Evolutionary conservation across 1,140 invertebrate genomes (phyloP), one percentile per base, ranked within the genome.

Genomic region (Himalopsyche phryganea): DNA sequence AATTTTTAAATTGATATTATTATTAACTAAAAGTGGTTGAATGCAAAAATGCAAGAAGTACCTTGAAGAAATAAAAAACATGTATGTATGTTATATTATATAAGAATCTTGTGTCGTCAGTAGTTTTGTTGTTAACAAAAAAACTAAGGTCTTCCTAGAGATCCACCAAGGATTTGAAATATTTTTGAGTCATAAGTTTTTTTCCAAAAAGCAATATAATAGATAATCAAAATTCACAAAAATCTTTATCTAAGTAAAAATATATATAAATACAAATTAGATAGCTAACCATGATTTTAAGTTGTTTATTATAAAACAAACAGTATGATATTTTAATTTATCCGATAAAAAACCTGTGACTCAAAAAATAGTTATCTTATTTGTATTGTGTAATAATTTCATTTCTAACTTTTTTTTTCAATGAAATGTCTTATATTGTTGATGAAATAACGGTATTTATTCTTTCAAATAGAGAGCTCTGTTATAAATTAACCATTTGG

Each of bases 121-220:
- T 63, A 63, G 61, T 49, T 19, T 59, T 53, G 33, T 40, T 47
- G 38, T 51, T 38, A 55, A 53, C 33, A 50, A 51, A 63, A 51
- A 58, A 54, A 49, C 28, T 58, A 61, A 57, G 51, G 61, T 59
- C 57, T 59, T 63, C 57, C 61, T 58, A 63, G 48, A 58, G 36
- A 53, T 36, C 40, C 48, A 44, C 35, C 44, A 51, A 58, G 56
- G 50, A 38, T 51, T 33, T 13, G 42, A 45, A 6, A 17, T 15
- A 19, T 28, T 28, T 45, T 45, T 15, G 38, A 40, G n/a, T 40
- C 38, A 40, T 45, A 10, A 17, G 42, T 15, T 45, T 45, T 45
- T 45, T 15, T 15, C n/a, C 14, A 11, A 40, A 40, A 40, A 28
- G 23, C 23, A 28, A 28, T 28, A 28, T 28, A 5, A 5, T 28